These are phyloP conservation scores for Thryonomys swinderianus DNA, from an alignment of 2,113 vertebrate species.

Conservation along the genomic window DNA sequence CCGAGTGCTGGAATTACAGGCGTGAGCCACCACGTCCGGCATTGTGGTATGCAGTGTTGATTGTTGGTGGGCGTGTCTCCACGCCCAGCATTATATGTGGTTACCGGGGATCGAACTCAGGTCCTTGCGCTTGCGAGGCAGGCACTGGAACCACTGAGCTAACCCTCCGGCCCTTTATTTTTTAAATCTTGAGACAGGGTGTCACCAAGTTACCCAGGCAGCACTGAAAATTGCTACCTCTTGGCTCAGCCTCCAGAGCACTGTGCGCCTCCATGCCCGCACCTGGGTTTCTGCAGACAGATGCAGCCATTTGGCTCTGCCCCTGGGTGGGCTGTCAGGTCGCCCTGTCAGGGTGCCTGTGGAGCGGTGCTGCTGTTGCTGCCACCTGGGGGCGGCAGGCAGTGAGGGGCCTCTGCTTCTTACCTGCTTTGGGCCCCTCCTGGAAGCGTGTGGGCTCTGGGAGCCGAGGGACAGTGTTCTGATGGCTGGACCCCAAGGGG, in stretches of 20 bases:
- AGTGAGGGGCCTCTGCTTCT: neutral
- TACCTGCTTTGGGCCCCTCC: neutral
- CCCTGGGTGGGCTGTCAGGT: neutral
- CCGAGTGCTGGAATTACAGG: too few species aligned
- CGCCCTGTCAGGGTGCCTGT: neutral
- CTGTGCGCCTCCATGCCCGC: neutral
- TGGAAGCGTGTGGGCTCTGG: neutral
- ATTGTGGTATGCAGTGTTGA: too few species aligned
- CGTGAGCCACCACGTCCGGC: too few species aligned
- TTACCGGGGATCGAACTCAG: too few species aligned
- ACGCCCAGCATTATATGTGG: too few species aligned
- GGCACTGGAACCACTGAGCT: too few species aligned
- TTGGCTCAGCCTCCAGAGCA: neutral
- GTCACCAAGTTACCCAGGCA: too few species aligned
- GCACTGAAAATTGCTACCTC: neutral
- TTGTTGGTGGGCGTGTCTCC: too few species aligned
- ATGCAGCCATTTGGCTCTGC: neutral
- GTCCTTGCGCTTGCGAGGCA: too few species aligned
- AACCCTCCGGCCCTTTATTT: too few species aligned
- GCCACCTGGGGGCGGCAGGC: neutral
- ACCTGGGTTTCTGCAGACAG: neutral
- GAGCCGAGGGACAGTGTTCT: neutral
- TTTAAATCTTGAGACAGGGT: too few species aligned
- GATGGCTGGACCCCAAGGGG: neutral
- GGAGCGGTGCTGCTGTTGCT: neutral